Percentiles rank a stretch among this genome's conserved stretches.
phyloP scores from a whole-genome alignment of 2,888 invertebrate species.

The Dicyrtoma fusca region DNA sequence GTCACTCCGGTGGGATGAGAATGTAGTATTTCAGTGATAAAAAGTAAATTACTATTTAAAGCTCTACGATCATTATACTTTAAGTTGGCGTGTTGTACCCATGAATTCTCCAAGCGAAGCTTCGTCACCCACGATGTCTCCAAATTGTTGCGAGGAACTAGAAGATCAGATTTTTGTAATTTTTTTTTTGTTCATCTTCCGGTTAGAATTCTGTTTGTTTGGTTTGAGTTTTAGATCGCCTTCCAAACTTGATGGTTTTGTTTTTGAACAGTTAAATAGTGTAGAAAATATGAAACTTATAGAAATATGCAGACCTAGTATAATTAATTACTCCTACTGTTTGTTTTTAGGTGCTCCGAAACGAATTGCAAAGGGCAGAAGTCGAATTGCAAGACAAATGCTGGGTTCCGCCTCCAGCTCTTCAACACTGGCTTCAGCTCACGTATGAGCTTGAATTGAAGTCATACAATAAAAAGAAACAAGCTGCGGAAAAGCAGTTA shows the following conservation, averaged over 20 bases:
- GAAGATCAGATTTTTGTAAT: conserved; percentile 55
- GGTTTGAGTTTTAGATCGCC: not conserved
- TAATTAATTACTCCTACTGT: not conserved
- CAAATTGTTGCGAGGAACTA: conserved; percentile 53
- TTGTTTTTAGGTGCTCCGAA: conserved; percentile 70
- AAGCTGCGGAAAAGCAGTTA: conserved; percentile 79
- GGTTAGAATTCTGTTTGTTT: not conserved
- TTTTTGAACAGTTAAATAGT: no score
- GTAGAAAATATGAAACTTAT: no score
- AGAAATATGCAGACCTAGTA: not conserved
- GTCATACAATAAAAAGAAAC: conserved; percentile 81
- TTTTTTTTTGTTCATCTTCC: not conserved
- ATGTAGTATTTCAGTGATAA: no score
- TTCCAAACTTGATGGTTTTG: no score
- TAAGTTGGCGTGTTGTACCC: not conserved
- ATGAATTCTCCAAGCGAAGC: no score
- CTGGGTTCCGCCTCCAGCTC: conserved; percentile 83
- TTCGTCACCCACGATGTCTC: conserved; percentile 29
- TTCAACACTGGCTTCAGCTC: conserved; percentile 93
- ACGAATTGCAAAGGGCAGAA: conserved; percentile 82
- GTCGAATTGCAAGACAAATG: conserved; percentile 86
- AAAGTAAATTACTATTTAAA: no score
- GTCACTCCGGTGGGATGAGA: no score
- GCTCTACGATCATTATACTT: not conserved
- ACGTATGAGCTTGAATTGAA: conserved; percentile 95